Percentiles rank a stretch among this genome's conserved stretches.
These are phyloP conservation scores for Danaus plexippus DNA, from an alignment of 1,140 invertebrate genomes.

Conservation along the genomic window DNA sequence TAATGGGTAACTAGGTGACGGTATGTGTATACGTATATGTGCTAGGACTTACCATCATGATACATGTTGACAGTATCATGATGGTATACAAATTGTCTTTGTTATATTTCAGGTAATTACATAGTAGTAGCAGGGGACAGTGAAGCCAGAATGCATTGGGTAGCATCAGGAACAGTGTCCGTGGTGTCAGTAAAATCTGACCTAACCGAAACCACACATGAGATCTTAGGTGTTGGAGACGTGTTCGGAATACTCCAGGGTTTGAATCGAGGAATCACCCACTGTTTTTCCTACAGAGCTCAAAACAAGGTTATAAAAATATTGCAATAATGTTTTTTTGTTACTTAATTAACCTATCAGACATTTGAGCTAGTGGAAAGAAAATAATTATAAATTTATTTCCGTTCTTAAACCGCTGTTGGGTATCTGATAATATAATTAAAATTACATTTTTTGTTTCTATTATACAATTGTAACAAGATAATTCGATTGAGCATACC, in stretches of 20 bases:
- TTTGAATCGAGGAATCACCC: slow-evolving; percentile 46
- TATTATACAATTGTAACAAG: no score
- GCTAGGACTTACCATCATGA: no score
- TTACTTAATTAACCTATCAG: no score
- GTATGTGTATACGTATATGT: no score
- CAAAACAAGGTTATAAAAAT: slow-evolving; percentile 45
- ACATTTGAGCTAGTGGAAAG: neutral
- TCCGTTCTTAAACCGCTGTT: neutral
- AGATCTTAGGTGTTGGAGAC: slow-evolving; percentile 48
- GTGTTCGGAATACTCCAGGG: slow-evolving; percentile 64
- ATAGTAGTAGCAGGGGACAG: slow-evolving; percentile 66
- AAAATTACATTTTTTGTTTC: no score
- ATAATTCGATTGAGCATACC: no score
- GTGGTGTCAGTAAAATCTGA: slow-evolving; percentile 58
- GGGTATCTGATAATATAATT: no score
- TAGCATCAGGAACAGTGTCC: slow-evolving; percentile 51
- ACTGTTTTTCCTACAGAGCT: slow-evolving; percentile 65
- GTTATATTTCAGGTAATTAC: slow-evolving; percentile 52
- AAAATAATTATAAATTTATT: neutral
- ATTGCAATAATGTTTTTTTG: slow-evolving; percentile 5
- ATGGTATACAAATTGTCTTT: no score
- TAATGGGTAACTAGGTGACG: no score
- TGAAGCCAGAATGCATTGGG: slow-evolving; percentile 65
- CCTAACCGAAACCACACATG: slow-evolving; percentile 62
- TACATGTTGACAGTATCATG: no score